These are phyloP conservation scores for Hypsibius dujardini DNA, from an alignment of 1,140 invertebrate genomes.

Conservation along the genomic window DNA sequence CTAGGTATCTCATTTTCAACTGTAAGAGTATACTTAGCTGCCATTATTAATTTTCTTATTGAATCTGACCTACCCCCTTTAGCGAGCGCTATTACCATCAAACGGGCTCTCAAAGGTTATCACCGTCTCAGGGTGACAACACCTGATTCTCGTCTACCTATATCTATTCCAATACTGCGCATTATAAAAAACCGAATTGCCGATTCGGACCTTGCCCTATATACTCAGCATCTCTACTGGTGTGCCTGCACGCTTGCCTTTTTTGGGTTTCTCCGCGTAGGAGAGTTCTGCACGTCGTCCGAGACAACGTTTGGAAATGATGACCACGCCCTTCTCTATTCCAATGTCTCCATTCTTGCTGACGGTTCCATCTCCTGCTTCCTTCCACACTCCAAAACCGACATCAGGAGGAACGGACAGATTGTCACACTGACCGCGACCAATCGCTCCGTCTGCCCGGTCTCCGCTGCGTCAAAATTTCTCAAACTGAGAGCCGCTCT, in stretches of 20 bases:
- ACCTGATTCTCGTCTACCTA: neutral
- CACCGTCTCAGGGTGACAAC: neutral
- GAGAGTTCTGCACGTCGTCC: no score
- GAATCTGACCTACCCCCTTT: neutral
- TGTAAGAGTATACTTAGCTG: neutral
- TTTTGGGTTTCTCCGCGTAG: neutral
- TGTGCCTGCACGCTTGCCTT: neutral
- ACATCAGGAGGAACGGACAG: no score
- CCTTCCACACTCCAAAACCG: no score
- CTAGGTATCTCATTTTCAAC: neutral
- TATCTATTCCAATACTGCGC: neutral
- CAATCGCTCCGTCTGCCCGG: no score
- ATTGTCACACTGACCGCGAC: no score
- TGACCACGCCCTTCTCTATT: no score
- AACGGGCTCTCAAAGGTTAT: neutral
- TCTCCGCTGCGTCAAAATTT: no score
- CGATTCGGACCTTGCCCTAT: neutral
- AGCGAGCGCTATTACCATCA: neutral
- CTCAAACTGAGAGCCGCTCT: no score
- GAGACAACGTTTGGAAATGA: no score
- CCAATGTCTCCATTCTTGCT: no score
- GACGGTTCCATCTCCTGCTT: no score
- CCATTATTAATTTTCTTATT: neutral
- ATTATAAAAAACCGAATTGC: neutral
- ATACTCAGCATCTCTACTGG: neutral